Conservation (phyloP, 2,888 invertebrate species). For the Platynereis dumerilii region DNA sequence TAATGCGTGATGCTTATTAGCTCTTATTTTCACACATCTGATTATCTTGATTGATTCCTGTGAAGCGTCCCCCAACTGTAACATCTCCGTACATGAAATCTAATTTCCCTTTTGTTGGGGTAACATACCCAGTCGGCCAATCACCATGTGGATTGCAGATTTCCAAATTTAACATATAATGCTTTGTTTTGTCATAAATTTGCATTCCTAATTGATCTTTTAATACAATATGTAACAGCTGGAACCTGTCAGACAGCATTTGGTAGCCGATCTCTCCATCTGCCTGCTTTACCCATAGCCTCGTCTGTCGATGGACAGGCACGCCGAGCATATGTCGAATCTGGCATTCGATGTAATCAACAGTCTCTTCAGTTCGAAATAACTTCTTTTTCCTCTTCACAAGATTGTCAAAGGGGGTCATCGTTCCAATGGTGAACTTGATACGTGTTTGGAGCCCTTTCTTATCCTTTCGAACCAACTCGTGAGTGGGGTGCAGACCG, state of each 20-base stretch:
- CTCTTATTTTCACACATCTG: too few species aligned
- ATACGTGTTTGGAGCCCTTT: neutral
- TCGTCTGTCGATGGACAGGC: neutral
- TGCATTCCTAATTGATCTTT: too few species aligned
- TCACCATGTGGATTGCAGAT: conserved; percentile 26
- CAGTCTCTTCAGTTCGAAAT: neutral
- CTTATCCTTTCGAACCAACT: neutral
- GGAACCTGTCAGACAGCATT: too few species aligned
- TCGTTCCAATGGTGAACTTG: neutral
- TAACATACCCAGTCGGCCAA: conserved; percentile 30
- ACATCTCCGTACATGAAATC: too few species aligned
- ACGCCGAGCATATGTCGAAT: neutral
- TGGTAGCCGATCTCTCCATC: too few species aligned
- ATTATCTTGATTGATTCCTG: too few species aligned
- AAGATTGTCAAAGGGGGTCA: neutral
- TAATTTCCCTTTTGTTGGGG: too few species aligned
- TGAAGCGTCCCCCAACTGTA: too few species aligned
- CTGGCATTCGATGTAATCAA: neutral
- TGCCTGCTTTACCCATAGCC: neutral
- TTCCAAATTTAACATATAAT: conserved; percentile 39
- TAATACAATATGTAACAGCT: too few species aligned
- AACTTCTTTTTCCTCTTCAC: neutral
- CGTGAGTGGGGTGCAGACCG: neutral
- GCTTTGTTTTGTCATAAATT: neutral
- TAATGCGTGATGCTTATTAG: too few species aligned